phyloP scores from a whole-genome alignment of 2,888 invertebrate genomes.

The Mythimna vitellina region DNA sequence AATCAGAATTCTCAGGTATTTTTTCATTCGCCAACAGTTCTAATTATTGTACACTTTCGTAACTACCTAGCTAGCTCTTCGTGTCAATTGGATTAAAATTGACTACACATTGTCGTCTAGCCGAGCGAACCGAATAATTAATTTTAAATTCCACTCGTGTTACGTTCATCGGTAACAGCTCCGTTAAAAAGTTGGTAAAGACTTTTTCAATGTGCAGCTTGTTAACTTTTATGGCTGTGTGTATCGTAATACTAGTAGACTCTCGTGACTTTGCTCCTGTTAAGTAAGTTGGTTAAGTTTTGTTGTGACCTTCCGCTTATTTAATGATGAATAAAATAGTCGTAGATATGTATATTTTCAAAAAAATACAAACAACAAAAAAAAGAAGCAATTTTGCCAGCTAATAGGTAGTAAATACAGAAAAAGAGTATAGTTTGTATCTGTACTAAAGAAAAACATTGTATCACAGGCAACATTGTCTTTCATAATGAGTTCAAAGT shows the following conservation, averaged over 20 bases:
- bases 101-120: slow-evolving; percentile 63
- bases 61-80: slow-evolving; percentile 78
- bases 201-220: slow-evolving; percentile 32
- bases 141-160: slow-evolving; percentile 32
- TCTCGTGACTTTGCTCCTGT: slow-evolving; percentile 34
- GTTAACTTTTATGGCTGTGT: slow-evolving; percentile 61
- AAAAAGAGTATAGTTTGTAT: too few species aligned
- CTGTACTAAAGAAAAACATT: too few species aligned
- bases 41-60: slow-evolving; percentile 88
- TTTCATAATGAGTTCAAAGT: too few species aligned
- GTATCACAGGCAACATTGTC: too few species aligned
- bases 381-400: too few species aligned
- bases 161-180: slow-evolving; percentile 12
- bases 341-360: too few species aligned
- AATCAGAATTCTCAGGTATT: slow-evolving; percentile 89
- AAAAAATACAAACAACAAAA: too few species aligned
- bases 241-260: slow-evolving; percentile 60
- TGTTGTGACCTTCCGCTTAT: slow-evolving; percentile 16
- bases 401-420: too few species aligned
- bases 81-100: slow-evolving; percentile 83
- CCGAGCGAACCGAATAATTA: slow-evolving; percentile 42
- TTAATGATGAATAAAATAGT: background rate
- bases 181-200: slow-evolving; percentile 20
- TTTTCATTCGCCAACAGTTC: slow-evolving; percentile 86
- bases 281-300: slow-evolving; percentile 7